Evolutionary conservation across 2,113 vertebrate genomes (phyloP), one percentile per base, ranked within the genome.

Genomic region (Anser brachyrhynchus): DNA sequence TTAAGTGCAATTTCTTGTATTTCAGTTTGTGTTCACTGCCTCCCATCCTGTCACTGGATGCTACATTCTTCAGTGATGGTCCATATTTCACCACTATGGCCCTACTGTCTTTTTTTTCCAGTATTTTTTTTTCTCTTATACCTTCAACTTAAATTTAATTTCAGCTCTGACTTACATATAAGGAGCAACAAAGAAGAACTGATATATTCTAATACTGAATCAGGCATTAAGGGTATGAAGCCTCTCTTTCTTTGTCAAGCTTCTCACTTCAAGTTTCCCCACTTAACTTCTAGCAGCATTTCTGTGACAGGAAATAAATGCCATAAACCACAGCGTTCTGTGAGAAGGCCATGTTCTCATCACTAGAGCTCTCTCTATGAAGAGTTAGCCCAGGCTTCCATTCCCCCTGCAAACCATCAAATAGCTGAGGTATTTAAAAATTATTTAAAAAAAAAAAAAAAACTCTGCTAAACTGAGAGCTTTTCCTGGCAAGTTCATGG

Each of bases 401-500:
- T 54, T 95, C n/a, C 37, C 43, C 13, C 43, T 67, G 46, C 66
- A 96, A 91, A 79, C 35, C 55, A 94, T 72, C 81, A 95, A 95
- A 88, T 58, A 95, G 57, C 52, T 90, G 44, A 93, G 57, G 73
- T 94, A 74, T 46, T 95, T 92, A 93, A 95, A 94, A 46, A 46
- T 46, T 46, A 21, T 46, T 46, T 18, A 49, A 21, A 21, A 46
- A 46, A 46, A 46, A 46, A 46, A 49, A 49, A 4, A 49, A 49
- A 46, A 7, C 46, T 72, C 62, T 84, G 58, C 82, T 92, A 96
- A 96, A 75, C 70, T 95, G 70, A 92, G 85, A 82, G 89, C 81
- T 93, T 95, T 96, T 96, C 95, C 72, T 91, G 61, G 81, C 72
- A 96, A 95, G 92, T 96, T 95, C 92, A 81, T 5, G 13, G 72